A percentile compares a stretch with the other conserved stretches of the same genome.
These are phyloP conservation scores for Heterocephalus glaber DNA, from an alignment of 2,113 vertebrate genomes.

Conservation along the genomic window DNA sequence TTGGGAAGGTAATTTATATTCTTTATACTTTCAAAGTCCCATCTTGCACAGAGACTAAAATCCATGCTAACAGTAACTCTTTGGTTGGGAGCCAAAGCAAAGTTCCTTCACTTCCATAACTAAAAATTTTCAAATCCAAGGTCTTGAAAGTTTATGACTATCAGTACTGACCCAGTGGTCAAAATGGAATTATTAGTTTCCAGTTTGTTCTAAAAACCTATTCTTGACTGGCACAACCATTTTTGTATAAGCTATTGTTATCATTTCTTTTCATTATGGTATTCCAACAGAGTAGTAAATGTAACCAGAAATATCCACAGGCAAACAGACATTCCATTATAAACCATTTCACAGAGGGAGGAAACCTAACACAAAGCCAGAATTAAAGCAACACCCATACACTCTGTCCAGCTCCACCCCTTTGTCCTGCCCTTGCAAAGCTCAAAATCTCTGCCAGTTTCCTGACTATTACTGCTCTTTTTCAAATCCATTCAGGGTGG, in stretches of 20 bases:
- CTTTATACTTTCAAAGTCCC: background rate
- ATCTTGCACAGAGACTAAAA: constrained; percentile 1
- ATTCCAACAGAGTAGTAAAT: constrained; percentile 10
- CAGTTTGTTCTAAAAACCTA: background rate
- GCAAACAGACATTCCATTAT: constrained; percentile 16
- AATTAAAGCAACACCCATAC: background rate
- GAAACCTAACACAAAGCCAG: background rate
- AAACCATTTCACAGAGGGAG: constrained; percentile 31
- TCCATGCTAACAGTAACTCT: background rate
- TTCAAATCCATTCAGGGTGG: background rate
- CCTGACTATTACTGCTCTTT: constrained; percentile 38
- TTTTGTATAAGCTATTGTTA: background rate
- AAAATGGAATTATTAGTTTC: background rate
- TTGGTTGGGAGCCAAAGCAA: constrained; percentile 21
- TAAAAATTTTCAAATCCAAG: background rate
- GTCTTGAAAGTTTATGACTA: background rate
- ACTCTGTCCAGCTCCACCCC: background rate
- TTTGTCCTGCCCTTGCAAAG: background rate
- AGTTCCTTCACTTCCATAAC: constrained; percentile 1
- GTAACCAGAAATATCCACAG: background rate
- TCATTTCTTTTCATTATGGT: background rate
- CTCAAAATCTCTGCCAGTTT: constrained; percentile 35
- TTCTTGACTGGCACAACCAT: background rate
- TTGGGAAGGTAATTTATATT: constrained; percentile 22
- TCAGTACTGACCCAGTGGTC: background rate